Evolutionary conservation across 2,888 invertebrate genomes (phyloP), one percentile per base, ranked within the genome.

Genomic region (Lampropteryx suffumata): DNA sequence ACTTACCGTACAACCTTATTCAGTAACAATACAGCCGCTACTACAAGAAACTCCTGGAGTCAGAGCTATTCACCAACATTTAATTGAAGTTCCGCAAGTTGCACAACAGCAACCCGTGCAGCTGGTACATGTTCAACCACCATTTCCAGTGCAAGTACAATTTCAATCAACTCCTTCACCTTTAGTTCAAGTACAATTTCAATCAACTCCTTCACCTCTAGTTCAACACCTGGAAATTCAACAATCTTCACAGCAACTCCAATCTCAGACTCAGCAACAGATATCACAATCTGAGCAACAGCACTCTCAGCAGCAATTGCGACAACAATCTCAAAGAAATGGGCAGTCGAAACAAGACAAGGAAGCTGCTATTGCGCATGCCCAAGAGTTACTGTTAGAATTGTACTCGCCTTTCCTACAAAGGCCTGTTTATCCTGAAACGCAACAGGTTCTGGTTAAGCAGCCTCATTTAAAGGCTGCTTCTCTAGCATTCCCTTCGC

Each of bases 401-500:
- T 21, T 47, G 2, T 52, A 47, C 37, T 28, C 52, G 14, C 47
- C 52, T 24, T 43, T 43, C 17, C 6, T 47, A 11, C 42, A 37
- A 29, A 24, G 27, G 14, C 43, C 52, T 39, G n/a, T 47, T 6
- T 52, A 39, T 9, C 28, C 54, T 4, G 32, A 26, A 39, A 29
- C 37, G 3, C 65, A 64, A 11, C 57, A 61, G 4, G 34, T 57
- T 9, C 13, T 57, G 2, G 42, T 55, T 9, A 57, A 55, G 0
- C 55, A 61, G 6, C 59, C 57, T 17, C 45, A 50, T 9, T 35
- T 30, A 8, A 55, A 34, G 11, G 37, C 58, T 3, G 63, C 64
- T 1, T 48, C 69, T 1, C 78, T 83, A 2, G 62, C 77, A 0
- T 77, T 73, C 49, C 74, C 83, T 0, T 67, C 82, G 1, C 27